These are phyloP conservation scores for Poecile montanus DNA, from an alignment of 2,797 vertebrate genomes.

Conservation along the genomic window DNA sequence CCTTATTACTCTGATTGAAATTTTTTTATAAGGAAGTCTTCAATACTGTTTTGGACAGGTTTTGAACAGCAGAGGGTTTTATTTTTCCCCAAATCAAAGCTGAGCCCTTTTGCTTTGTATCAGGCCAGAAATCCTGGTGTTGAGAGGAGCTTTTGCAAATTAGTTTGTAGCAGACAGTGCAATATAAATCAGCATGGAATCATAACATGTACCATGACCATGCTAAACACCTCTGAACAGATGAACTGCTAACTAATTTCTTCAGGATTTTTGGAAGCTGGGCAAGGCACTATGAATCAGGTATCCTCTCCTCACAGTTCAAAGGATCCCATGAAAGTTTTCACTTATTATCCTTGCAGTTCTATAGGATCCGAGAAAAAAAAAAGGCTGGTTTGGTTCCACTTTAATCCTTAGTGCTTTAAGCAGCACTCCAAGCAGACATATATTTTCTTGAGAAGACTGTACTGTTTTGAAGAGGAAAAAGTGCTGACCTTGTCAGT, in stretches of 20 bases:
- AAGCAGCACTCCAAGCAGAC: constrained; percentile 1
- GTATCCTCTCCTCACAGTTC: background rate
- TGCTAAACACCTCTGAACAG: constrained; percentile 7
- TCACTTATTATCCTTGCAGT: background rate
- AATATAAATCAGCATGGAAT: background rate
- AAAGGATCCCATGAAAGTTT: constrained; percentile 38
- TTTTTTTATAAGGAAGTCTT: background rate
- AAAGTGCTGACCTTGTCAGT: background rate
- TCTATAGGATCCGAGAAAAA: background rate
- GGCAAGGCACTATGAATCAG: constrained; percentile 3
- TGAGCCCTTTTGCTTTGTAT: background rate
- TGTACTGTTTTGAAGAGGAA: background rate
- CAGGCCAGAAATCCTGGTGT: background rate
- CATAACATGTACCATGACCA: background rate
- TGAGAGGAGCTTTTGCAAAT: background rate
- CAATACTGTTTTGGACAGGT: background rate
- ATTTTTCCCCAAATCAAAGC: background rate
- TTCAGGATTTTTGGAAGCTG: background rate
- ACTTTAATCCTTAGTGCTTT: constrained; percentile 18
- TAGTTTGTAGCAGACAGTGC: background rate
- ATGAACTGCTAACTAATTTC: constrained; percentile 27
- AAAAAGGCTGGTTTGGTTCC: background rate
- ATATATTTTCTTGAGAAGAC: background rate
- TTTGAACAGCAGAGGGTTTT: background rate
- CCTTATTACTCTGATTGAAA: background rate